Percentiles rank a stretch among this genome's conserved stretches.
These are phyloP conservation scores for Andrena bucephala DNA, from an alignment of 2,888 invertebrate species.

Conservation along the genomic window DNA sequence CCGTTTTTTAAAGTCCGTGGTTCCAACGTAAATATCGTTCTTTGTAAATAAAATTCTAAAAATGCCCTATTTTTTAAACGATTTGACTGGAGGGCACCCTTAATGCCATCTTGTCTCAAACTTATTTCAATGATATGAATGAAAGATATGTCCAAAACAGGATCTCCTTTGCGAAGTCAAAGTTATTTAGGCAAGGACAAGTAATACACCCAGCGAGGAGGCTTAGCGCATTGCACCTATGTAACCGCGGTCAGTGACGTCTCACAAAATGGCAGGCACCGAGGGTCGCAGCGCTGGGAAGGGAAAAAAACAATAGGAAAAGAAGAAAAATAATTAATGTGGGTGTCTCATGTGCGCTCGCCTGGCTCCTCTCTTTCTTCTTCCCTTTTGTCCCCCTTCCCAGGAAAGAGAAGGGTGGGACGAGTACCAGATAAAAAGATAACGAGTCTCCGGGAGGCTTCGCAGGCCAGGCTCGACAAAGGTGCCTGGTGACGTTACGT, in stretches of 20 bases:
- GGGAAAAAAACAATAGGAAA: constrained; percentile 69
- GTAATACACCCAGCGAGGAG: constrained; percentile 7
- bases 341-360: constrained; percentile 78
- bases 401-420: constrained; percentile 50
- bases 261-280: constrained; percentile 65
- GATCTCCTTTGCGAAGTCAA: background rate
- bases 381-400: constrained; percentile 57
- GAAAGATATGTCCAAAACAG: background rate
- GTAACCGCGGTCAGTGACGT: constrained; percentile 52
- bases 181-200: constrained; percentile 5
- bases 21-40: no score
- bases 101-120: no score
- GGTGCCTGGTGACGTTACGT: constrained; percentile 66
- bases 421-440: constrained; percentile 76
- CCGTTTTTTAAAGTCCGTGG: no score
- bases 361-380: constrained; percentile 57
- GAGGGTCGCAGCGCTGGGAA: constrained; percentile 51
- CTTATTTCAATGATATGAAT: no score
- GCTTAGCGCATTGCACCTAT: constrained; percentile 17
- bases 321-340: constrained; percentile 83
- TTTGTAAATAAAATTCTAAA: no score
- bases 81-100: no score
- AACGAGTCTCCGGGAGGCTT: constrained; percentile 77
- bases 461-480: constrained; percentile 73
- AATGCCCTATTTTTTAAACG: no score